Evolutionary conservation across 2,888 invertebrate genomes (phyloP), one percentile per base, ranked within the genome.

Genomic region (Drosophila silvestris): DNA sequence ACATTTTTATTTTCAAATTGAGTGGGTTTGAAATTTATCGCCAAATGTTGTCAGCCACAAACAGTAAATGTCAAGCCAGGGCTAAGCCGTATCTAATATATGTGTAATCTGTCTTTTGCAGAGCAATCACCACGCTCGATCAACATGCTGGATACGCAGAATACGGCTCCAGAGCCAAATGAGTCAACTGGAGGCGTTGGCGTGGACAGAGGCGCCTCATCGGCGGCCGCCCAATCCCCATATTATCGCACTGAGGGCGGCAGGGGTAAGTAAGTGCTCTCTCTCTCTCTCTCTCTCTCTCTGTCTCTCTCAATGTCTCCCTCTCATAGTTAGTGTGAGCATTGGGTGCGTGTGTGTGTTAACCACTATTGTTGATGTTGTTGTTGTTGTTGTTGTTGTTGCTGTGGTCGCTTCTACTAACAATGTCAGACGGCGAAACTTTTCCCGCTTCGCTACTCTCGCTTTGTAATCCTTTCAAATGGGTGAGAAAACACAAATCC

Each of bases 261-360:
- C 94, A 95, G 96, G 95, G 96, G 96, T 96, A 96, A 96, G 96
- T 96, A 96, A 96, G 96, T 96, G 96, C 95, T 94, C 94, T 93
- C 88, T 41, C 66, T 60, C 69, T 61, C 57, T 64, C 60, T 52
- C 44, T 60, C 66, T 47, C 59, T 44, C 63, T 32, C 47, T 30
- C 54, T 30, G 26, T 30, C 12, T 5, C 12, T 56, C 26, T 12
- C 22, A 10, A n/a, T 35, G 10, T 26, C 59, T 39, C 57, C n/a
- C 37, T 69, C n/a, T 28, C 26, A 5, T 30, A 30, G 14, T 10
- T 33, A 30, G 60, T 35, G 50, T 35, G 39, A 32, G 30, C 50
- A 54, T 26, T 57, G 47, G 16, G 47, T 22, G 22, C 7, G 50
- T 60, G 41, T 58, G 30, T 74, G 61, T 51, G 30, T 41, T 78